A percentile compares a stretch with the other conserved stretches of the same genome.
Evolutionary conservation across 2,888 invertebrate genomes (phyloP).

Genomic region (Anaspis maculata): DNA sequence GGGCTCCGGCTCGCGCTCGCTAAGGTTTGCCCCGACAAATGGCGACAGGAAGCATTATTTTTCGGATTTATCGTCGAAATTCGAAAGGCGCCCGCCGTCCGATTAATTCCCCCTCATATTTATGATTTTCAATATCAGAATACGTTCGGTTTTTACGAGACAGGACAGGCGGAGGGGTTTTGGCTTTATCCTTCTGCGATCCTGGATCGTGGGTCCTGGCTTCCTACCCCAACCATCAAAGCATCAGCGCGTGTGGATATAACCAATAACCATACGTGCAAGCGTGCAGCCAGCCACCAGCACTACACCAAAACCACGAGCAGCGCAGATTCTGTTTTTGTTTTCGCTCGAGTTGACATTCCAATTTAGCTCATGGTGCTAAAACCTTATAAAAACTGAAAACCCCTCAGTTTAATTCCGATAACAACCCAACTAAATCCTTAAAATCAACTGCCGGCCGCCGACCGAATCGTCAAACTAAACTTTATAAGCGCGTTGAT

Average conservation of each 20-base stretch:
- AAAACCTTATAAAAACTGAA: constrained; percentile 15
- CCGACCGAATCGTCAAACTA: constrained; percentile 6
- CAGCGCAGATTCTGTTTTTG: no score
- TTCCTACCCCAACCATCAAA: no score
- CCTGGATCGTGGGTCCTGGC: constrained; percentile 1
- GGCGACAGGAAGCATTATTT: constrained; percentile 9
- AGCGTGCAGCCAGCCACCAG: no score
- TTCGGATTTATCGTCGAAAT: constrained; percentile 12
- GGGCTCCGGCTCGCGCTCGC: constrained; percentile 8
- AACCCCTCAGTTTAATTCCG: constrained; percentile 9
- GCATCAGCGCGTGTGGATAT: no score
- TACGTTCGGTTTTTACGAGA: background rate
- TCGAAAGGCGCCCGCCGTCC: constrained; percentile 10
- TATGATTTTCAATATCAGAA: constrained; percentile 13
- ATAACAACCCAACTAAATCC: constrained; percentile 15
- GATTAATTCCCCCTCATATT: constrained; percentile 16
- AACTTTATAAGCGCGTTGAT: constrained; percentile 20
- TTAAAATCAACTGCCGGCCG: constrained; percentile 16
- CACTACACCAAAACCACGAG: no score
- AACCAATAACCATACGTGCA: no score
- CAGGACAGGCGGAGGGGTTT: background rate
- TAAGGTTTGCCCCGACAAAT: constrained; percentile 10
- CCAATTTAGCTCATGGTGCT: constrained; percentile 14
- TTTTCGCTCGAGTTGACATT: constrained; percentile 12
- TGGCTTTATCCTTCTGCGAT: constrained; percentile 1